Base-by-base conservation (phyloP, 2,888 invertebrate species). In the Harpalus rufipes region DNA sequence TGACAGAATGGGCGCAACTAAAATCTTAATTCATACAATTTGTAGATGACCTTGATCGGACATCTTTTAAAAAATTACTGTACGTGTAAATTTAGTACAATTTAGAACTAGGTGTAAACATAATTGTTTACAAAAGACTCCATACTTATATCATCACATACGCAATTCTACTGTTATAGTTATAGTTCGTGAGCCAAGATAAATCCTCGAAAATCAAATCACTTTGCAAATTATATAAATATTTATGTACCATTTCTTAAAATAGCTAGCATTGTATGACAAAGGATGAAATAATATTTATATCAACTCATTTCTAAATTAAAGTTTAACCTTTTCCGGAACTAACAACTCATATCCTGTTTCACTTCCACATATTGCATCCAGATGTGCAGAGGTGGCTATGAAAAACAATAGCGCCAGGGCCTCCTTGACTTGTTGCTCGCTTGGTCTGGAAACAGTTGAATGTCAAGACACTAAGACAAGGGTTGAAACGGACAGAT, bases 351-450 rank as follows among this genome's bases (percentile, higher is more conserved):
- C 59, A 79, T 61, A 79, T 79, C 61, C 61, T 18, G 39, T 78
- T 56, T 78, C 78, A 21, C 32, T 39, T 78, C 0, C 12, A 81
- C 81, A 81, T 39, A 39, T 65, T 81, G 81, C 81, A 44, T 10
- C 81, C 81, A 81, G 81, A 81, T 81, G 81, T 65, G 63, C 25
- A 65, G 7, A 65, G 65, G 81, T 65, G 81, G 63, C 41, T n/a
- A 21, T n/a, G 81, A 44, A 65, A 74, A 51, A 51, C 44, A 51
- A 51, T 51, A 51, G 44, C 44, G 32, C 44, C 44, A 51, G 44
- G 10, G 12, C 44, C 8, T 12, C 12, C 44, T 51, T 10, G 12
- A 51, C 44, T 51, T 51, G 44, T 51, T 51, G 44, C 44, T 7
- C 44, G 32, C 32, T 32, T 32, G 5, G 32, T 6, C 1, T 32